Evolutionary conservation across 1,140 invertebrate genomes (phyloP).

Genomic region (Augochlora pura): DNA sequence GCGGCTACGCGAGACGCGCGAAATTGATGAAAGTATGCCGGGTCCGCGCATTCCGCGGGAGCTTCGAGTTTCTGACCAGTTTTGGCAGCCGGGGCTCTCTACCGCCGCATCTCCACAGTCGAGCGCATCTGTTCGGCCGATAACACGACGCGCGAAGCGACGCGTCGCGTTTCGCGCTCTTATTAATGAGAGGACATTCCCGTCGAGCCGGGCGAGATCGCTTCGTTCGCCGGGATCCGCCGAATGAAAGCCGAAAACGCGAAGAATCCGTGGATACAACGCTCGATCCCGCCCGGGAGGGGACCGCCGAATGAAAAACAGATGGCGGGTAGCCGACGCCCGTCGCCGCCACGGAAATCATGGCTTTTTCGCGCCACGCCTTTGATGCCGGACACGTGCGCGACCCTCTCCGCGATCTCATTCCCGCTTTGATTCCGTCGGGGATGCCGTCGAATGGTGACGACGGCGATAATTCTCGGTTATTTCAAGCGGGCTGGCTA

Average conservation of each 20-base stretch:
- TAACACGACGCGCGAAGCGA: conserved; percentile 15
- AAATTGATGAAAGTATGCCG: conserved; percentile 65
- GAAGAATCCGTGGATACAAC: conserved; percentile 60
- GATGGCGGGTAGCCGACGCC: conserved; percentile 58
- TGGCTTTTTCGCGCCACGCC: conserved; percentile 32
- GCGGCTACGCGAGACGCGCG: conserved; percentile 45
- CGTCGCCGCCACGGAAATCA: conserved; percentile 27
- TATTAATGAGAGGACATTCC: conserved; percentile 67
- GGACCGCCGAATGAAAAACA: conserved; percentile 63
- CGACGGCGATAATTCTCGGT: background rate
- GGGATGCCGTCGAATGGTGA: background rate
- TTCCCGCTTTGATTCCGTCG: background rate
- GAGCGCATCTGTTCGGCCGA: conserved; percentile 40
- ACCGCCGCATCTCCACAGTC: no score
- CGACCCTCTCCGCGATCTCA: no score
- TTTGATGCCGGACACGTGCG: conserved; percentile 24
- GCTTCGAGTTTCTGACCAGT: conserved; percentile 54
- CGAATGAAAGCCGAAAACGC: conserved; percentile 42
- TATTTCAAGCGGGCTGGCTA: background rate
- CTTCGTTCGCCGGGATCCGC: conserved; percentile 27
- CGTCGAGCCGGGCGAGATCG: conserved; percentile 42
- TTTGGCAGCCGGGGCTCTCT: conserved; percentile 23
- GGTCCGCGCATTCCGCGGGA: conserved; percentile 50
- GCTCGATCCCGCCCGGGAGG: no score
- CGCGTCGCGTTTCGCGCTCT: conserved; percentile 19